Evolutionary conservation across 2,888 invertebrate species (phyloP), one percentile per base, ranked within the genome.

Genomic region (Chelonus formosanus): DNA sequence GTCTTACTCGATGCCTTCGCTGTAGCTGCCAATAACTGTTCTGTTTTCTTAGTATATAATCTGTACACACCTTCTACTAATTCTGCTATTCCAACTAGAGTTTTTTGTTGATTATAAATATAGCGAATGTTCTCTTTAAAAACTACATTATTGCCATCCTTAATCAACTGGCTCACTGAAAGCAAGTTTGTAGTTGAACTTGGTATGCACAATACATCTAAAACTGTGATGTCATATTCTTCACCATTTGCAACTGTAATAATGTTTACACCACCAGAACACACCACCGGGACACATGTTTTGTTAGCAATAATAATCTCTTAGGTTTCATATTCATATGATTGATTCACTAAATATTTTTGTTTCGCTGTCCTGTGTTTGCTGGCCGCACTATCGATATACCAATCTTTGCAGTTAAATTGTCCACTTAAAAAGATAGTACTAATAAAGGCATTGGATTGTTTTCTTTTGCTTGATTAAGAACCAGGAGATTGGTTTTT

Each of bases 341-440:
- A 8, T 4, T 52, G 10, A 44, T 62, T 34, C 60, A 60, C 10
- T 32, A 67, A 58, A 6, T 32, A 58, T 67, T 56, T 55, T 50
- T 70, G 69, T 62, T 59, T 55, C 63, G 67, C 67, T 1, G 71
- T 10, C 35, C 78, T 67, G 69, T 78, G 75, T 44, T 68, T 58
- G 60, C 74, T 76, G 31, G 76, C 76, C 4, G 76, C 78, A 5
- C 73, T 73, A 61, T 79, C 77, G 1, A 77, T 8, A 50, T 77
- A 79, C 76, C 73, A 79, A 47, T 76, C 74, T n/a, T 56, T 55
- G 20, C 43, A 10, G 35, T 20, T 56, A 7, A 65, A 70, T 10
- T 62, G 31, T 2, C 70, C 73, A n/a, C 65, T 75, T 31, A 71
- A 59, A 67, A 73, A 73, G 59, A 74, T 74, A 35, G 70, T 76